Base-by-base conservation (phyloP, 2,113 vertebrate species). In the Hassar affinis region DNA sequence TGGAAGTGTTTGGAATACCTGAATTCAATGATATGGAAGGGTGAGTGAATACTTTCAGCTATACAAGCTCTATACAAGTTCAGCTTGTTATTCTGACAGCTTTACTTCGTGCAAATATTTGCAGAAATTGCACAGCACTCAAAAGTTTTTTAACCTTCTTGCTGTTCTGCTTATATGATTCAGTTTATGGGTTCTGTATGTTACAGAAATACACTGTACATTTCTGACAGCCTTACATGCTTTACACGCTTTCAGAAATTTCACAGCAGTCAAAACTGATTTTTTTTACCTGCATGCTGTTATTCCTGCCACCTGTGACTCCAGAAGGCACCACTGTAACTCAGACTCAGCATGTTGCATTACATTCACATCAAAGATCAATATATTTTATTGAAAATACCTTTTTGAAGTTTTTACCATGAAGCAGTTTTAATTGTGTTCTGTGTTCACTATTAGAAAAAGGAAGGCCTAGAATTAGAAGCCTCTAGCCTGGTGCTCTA, bases 301-400 rank as follows among this genome's bases (percentile, higher is more conserved):
- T 80, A 27, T 42, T 81, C 25, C 38, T 30, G 15, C 15, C 38
- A 22, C 30, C 45, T 61, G 10, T 68, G 15, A 61, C 54, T 49
- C 10, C 20, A 82, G 69, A 33, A 10, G 62, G 38, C 30, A 54
- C 62, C 47, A 68, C 22, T 54, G 62, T 51, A 25, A 79, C 8
- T 30, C 30, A 59, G 38, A 38, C 69, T 57, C 56, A 30, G 68
- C 80, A 74, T 49, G n/a, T 30, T 49, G 54, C 52, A 49, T 72
- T 74, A 59, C n/a, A 69, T 25, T 82, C 42, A 49, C 52, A 49
- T 49, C 20, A 72, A 75, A n/a, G 51, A 83, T 83, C 71, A 76
- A 83, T 83, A 76, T 45, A 51, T 52, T 52, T 66, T 35, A 30
- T 22, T 38, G 57, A 54, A 52, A 54, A 68, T 42, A 45, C 51